These are phyloP conservation scores for Coccyzus lansbergi DNA, from an alignment of 2,797 vertebrate genomes.

Conservation along the genomic window DNA sequence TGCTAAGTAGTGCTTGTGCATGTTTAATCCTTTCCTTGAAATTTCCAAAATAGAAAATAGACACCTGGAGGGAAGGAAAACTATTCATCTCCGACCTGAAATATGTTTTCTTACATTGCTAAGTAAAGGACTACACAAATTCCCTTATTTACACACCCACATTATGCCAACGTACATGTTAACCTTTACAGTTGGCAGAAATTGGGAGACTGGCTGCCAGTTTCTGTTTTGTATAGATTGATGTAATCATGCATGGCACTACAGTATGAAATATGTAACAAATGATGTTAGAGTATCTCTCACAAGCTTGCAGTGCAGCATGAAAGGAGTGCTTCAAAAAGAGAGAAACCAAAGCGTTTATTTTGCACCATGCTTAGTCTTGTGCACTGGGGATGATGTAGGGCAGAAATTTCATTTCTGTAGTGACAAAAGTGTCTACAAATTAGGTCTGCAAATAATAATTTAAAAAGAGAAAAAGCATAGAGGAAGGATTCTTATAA, in stretches of 20 bases:
- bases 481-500: not conserved
- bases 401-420: not conserved
- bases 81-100: slow-evolving; percentile 68
- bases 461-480: not conserved
- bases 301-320: slow-evolving; percentile 14
- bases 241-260: slow-evolving; percentile 72
- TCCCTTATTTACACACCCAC: slow-evolving; percentile 72
- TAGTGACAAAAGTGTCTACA: not conserved
- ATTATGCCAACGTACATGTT: slow-evolving; percentile 76
- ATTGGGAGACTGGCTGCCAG: slow-evolving; percentile 68
- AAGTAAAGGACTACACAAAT: slow-evolving; percentile 68
- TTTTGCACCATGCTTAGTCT: not conserved
- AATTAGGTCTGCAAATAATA: not conserved
- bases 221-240: slow-evolving; percentile 73
- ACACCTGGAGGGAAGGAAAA: slow-evolving; percentile 71
- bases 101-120: slow-evolving; percentile 74
- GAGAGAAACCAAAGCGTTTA: not conserved
- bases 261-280: slow-evolving; percentile 68
- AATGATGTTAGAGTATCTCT: slow-evolving; percentile 61
- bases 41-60: slow-evolving; percentile 73
- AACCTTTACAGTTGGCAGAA: slow-evolving; percentile 77
- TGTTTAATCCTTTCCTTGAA: slow-evolving; percentile 69
- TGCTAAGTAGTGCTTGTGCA: slow-evolving; percentile 73
- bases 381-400: not conserved
- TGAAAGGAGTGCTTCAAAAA: not conserved